Conservation (phyloP, 2,113 vertebrate species). For the Stictonetta naevosa region DNA sequence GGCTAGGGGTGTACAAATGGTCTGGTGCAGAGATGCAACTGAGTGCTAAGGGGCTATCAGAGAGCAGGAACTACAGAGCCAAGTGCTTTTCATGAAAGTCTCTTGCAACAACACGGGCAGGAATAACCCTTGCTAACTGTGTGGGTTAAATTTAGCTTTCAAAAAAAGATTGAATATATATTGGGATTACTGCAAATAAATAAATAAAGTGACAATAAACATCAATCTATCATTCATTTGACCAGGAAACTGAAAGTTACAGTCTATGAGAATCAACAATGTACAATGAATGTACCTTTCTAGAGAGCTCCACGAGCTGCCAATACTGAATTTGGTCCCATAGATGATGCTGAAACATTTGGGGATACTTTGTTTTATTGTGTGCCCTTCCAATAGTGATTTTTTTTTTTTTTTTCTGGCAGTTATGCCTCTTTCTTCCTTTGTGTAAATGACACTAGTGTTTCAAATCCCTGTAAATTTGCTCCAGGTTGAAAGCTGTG, state of each 20-base stretch:
- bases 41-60: background rate
- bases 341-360: background rate
- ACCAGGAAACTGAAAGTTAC: background rate
- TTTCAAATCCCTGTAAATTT: background rate
- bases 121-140: background rate
- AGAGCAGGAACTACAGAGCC: background rate
- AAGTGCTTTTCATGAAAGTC: background rate
- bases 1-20: background rate
- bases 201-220: background rate
- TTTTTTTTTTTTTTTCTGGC: background rate
- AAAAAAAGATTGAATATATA: background rate
- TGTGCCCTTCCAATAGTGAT: background rate
- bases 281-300: background rate
- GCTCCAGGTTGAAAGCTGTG: background rate
- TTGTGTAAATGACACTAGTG: background rate
- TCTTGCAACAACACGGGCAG: background rate
- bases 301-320: background rate
- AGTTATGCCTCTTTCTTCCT: background rate
- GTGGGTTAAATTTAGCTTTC: background rate
- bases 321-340: background rate
- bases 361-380: background rate
- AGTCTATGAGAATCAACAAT: background rate
- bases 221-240: background rate
- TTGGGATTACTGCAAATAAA: background rate
- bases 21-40: background rate